phyloP scores from a whole-genome alignment of 1,140 invertebrate genomes.

The Ips nitidus region DNA sequence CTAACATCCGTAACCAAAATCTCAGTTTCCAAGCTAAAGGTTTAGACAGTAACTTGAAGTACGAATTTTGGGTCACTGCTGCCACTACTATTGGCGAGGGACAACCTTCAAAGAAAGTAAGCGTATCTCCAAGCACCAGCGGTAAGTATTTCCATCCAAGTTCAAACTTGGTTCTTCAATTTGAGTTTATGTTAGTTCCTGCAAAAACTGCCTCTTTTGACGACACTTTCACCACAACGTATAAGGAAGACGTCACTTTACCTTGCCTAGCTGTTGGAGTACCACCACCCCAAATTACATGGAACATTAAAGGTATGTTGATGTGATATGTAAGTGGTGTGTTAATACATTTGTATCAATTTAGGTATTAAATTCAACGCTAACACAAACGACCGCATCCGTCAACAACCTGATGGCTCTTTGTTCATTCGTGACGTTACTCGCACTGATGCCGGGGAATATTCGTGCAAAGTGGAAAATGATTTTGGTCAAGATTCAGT shows the following conservation, averaged over 20 bases:
- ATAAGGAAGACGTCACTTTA: conserved; percentile 88
- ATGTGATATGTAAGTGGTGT: background rate
- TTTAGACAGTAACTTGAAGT: conserved; percentile 76
- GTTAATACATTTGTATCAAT: background rate
- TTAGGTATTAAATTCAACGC: conserved; percentile 52
- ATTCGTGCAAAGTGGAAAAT: conserved; percentile 90
- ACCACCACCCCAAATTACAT: conserved; percentile 83
- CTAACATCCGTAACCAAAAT: conserved; percentile 50
- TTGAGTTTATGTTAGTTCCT: conserved; percentile 65
- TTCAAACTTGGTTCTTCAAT: background rate
- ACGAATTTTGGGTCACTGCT: conserved; percentile 94
- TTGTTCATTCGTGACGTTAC: conserved; percentile 87
- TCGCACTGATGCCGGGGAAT: conserved; percentile 86
- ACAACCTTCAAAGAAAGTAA: conserved; percentile 81
- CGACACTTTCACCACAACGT: conserved; percentile 84
- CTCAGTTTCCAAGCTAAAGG: conserved; percentile 82
- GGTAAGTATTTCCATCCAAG: conserved; percentile 54
- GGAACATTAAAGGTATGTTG: conserved; percentile 66
- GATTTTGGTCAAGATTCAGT: conserved; percentile 89
- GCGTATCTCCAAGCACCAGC: conserved; percentile 78
- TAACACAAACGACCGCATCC: conserved; percentile 66
- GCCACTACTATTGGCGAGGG: conserved; percentile 92
- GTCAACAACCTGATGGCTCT: conserved; percentile 84
- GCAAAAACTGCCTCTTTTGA: conserved; percentile 92
- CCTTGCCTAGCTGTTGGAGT: conserved; percentile 89